These are phyloP conservation scores for Drosophila barbarae DNA, from an alignment of 2,888 invertebrate genomes.

Conservation along the genomic window DNA sequence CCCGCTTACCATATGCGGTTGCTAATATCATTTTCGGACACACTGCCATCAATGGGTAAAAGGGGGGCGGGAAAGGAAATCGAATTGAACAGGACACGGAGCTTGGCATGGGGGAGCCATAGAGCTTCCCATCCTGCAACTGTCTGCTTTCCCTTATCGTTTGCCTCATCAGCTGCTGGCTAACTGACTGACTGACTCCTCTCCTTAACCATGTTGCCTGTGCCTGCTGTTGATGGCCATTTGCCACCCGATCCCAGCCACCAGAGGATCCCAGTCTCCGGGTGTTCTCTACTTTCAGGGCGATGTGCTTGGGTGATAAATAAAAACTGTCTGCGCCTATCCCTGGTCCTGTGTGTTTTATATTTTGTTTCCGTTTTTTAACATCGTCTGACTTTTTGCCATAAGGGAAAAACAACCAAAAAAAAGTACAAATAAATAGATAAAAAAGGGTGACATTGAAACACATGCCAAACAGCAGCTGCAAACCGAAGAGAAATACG, in stretches of 20 bases:
- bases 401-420: conserved; percentile 48
- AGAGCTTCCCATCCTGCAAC: conserved; percentile 46
- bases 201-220: not conserved
- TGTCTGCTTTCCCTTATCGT: conserved; percentile 67
- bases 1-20: conserved; percentile 24
- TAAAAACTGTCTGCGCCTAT: conserved; percentile 76
- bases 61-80: not conserved
- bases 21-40: conserved; percentile 39
- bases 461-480: conserved; percentile 48
- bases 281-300: conserved; percentile 1
- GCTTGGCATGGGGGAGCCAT: not conserved
- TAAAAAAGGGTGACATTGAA: conserved; percentile 43
- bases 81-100: conserved; percentile 16
- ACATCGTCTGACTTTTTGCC: conserved; percentile 58
- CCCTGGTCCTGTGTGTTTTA: not conserved
- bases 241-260: conserved; percentile 16
- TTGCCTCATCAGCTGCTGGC: conserved; percentile 59
- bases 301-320: conserved; percentile 61
- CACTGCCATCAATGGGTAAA: not conserved
- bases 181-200: conserved; percentile 16
- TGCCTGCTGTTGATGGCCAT: conserved; percentile 39
- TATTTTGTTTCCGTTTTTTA: conserved; percentile 13
- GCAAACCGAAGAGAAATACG: conserved; percentile 12
- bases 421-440: conserved; percentile 14
- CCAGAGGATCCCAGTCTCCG: not conserved